Evolutionary conservation across 2,113 vertebrate species (phyloP), one percentile per base, ranked within the genome.

Genomic region (Epinephelus cyanopodus): DNA sequence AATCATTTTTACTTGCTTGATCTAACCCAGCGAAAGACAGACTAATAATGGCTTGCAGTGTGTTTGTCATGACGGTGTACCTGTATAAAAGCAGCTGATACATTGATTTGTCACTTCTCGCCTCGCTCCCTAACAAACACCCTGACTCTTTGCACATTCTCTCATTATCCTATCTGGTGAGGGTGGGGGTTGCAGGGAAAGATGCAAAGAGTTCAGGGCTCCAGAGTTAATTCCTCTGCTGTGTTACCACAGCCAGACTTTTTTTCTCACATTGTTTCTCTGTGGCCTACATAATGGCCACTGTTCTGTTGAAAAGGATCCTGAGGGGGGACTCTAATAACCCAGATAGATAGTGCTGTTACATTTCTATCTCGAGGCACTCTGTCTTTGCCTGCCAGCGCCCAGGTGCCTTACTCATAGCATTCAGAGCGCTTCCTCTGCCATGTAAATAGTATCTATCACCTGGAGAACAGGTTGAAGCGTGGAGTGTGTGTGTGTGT

Each of bases 271-370:
- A 89, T 92, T 91, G 90, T 94, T 94, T 95, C 92, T 89, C 86
- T 87, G 87, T 96, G 95, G 94, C 95, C 95, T 95, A 96, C 92
- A 95, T 96, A 95, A 95, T 93, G 89, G 91, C 87, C 86, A 91
- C 91, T 86, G 84, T 92, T 94, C 89, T 93, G 93, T 93, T 91
- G 91, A 89, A 91, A 91, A 86, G 87, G 91, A 94, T 93, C 95
- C 94, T 90, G 90, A 94, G 95, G 94, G 94, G 93, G 78, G 82
- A 90, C 91, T 94, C 93, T 95, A 95, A 96, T 96, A 95, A 96
- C 95, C 95, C 94, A 95, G 95, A 96, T 95, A 95, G 94, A 96
- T 96, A 94, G 95, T 85, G 88, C 94, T 95, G 95, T 90, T 96
- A 95, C 91, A 94, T 95, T 96, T 93, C 92, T 95, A 94, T 94